Conservation (phyloP, 2,113 vertebrate species). For the Sebastes fasciatus region DNA sequence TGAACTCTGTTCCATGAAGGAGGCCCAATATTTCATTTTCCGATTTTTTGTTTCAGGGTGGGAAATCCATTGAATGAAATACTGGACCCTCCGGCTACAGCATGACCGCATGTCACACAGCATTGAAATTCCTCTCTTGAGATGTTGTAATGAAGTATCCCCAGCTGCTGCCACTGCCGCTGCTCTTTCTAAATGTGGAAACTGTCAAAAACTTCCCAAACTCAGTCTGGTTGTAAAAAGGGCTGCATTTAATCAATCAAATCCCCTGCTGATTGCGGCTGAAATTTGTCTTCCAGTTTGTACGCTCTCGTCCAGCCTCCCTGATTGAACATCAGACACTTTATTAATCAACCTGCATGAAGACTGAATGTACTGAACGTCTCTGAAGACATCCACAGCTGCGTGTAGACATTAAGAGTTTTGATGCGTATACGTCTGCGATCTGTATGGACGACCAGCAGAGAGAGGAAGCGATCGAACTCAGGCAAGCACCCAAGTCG, state of each 20-base stretch:
- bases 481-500: slow-evolving; percentile 71
- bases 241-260: slow-evolving; percentile 49
- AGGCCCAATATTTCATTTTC: background rate
- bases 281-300: slow-evolving; percentile 15
- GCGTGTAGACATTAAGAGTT: slow-evolving; percentile 50
- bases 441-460: slow-evolving; percentile 57
- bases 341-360: slow-evolving; percentile 53
- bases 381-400: slow-evolving; percentile 22
- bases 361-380: slow-evolving; percentile 7
- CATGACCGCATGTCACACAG: background rate
- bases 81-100: background rate
- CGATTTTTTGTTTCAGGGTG: background rate
- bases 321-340: slow-evolving; percentile 45
- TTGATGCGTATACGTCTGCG: slow-evolving; percentile 27
- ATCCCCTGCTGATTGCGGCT: slow-evolving; percentile 39
- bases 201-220: slow-evolving; percentile 39
- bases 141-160: slow-evolving; percentile 38
- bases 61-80: slow-evolving; percentile 8
- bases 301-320: background rate
- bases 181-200: background rate
- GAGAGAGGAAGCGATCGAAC: slow-evolving; percentile 68
- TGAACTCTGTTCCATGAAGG: background rate
- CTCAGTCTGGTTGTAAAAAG: slow-evolving; percentile 10
- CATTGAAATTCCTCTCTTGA: slow-evolving; percentile 29
- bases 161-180: slow-evolving; percentile 23